Evolutionary conservation across 2,113 vertebrate genomes (phyloP).

Genomic region (Chaetura pelagica): DNA sequence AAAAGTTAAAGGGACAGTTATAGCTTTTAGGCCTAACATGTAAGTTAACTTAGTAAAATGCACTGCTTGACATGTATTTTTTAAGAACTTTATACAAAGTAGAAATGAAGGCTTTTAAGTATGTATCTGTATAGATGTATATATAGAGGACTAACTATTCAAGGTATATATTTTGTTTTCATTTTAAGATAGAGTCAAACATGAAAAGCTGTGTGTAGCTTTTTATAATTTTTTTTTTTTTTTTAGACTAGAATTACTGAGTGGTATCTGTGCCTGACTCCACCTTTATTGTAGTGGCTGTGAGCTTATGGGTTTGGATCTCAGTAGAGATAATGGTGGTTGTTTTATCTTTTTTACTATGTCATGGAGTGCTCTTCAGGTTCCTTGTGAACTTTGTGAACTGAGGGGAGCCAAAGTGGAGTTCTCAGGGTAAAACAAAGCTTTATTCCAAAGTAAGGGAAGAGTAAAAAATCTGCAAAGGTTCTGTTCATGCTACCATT

Average conservation of each 20-base stretch:
- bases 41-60: neutral
- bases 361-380: neutral
- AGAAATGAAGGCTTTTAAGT: neutral
- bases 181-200: neutral
- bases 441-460: neutral
- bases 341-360: neutral
- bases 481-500: neutral
- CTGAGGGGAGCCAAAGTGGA: rapidly evolving
- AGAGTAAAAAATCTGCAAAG: neutral
- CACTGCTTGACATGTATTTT: neutral
- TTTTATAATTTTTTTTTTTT: neutral
- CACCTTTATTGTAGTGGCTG: neutral
- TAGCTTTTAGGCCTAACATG: neutral
- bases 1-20: neutral
- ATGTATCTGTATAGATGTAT: neutral
- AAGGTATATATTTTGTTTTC: neutral
- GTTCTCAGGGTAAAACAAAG: neutral
- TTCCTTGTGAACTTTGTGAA: neutral
- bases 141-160: neutral
- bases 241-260: neutral
- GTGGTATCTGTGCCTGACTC: neutral
- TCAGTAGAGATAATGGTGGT: neutral
- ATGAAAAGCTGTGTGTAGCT: neutral
- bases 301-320: neutral
- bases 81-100: neutral